Conservation (phyloP, 1,140 invertebrate species). For the Macrobrachium nipponense region DNA sequence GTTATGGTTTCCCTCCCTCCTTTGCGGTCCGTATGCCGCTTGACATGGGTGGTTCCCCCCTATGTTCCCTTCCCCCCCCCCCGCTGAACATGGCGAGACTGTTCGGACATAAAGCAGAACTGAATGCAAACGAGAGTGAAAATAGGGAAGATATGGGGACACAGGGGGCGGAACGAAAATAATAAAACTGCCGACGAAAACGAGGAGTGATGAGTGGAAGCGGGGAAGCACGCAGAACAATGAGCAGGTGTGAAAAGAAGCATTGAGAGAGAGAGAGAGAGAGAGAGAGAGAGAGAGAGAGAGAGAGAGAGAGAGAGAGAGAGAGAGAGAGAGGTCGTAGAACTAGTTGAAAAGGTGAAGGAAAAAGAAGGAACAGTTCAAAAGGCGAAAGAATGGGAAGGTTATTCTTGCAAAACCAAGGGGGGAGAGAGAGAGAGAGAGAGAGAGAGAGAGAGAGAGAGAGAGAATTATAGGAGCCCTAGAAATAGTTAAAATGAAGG, state of each 20-base stretch:
- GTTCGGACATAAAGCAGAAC: no score
- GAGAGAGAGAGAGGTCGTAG: not conserved
- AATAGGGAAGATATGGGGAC: not conserved
- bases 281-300: slow-evolving; percentile 8
- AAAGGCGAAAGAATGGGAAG: not conserved
- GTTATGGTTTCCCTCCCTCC: no score
- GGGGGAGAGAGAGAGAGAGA: not conserved
- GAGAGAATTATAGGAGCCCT: not conserved
- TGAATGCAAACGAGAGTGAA: not conserved
- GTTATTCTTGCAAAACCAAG: not conserved
- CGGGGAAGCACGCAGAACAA: not conserved
- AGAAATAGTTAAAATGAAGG: not conserved
- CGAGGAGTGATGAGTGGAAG: not conserved
- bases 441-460: not conserved
- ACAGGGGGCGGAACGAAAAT: not conserved
- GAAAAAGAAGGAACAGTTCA: not conserved
- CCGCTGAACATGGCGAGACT: no score
- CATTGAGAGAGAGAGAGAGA: slow-evolving; percentile 13
- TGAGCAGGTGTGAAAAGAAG: not conserved
- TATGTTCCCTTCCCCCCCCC: no score
- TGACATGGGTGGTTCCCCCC: no score
- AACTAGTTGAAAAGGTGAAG: no score
- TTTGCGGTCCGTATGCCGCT: no score
- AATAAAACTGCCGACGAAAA: not conserved
- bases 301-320: slow-evolving; percentile 12